Evolutionary conservation across 2,888 invertebrate genomes (phyloP).

Genomic region (Cryptocheilus praepositus): DNA sequence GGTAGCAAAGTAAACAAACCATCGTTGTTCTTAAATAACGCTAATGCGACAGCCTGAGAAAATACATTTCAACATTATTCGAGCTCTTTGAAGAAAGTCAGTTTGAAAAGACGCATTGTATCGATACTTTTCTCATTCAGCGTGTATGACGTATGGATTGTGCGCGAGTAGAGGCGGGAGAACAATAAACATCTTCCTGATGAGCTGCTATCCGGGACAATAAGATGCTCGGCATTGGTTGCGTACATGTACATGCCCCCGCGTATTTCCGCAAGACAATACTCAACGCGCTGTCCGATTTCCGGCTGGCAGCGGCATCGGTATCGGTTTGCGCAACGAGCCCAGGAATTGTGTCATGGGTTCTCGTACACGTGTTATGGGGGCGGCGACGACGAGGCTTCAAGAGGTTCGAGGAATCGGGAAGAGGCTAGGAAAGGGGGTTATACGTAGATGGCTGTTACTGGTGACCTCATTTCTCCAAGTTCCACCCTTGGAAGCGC

Average conservation of each 20-base stretch:
- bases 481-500: constrained; percentile 23
- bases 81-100: too few species aligned
- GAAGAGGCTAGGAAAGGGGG: constrained; percentile 1
- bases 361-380: constrained; percentile 11
- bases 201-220: too few species aligned
- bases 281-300: neutral
- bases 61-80: too few species aligned
- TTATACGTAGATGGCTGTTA: neutral
- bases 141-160: too few species aligned
- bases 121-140: too few species aligned
- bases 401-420: neutral
- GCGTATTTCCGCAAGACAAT: neutral
- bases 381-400: neutral
- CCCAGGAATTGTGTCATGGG: constrained; percentile 16
- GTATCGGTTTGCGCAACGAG: neutral
- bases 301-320: neutral
- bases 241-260: neutral
- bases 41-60: too few species aligned
- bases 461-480: constrained; percentile 23
- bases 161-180: too few species aligned
- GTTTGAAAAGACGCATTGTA: too few species aligned
- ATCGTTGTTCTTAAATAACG: too few species aligned
- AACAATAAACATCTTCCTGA: too few species aligned
- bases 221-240: neutral
- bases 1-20: too few species aligned